phyloP scores from a whole-genome alignment of 2,888 invertebrate species.

The Eupeodes luniger region DNA sequence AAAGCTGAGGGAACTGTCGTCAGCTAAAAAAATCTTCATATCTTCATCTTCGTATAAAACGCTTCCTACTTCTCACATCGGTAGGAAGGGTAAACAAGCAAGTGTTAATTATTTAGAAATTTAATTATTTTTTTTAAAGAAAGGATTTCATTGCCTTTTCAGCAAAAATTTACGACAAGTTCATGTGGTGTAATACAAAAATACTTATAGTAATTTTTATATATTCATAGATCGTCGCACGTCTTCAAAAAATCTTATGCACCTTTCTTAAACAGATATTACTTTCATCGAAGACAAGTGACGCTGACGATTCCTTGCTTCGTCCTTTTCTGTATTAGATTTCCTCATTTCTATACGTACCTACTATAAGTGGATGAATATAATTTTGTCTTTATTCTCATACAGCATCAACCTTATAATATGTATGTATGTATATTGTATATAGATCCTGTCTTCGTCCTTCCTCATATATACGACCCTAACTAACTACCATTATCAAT shows the following conservation, averaged over 20 bases:
- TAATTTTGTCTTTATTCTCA: slow-evolving; percentile 30
- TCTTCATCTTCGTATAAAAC: too few relatives aligned
- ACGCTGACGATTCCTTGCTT: slow-evolving; percentile 40
- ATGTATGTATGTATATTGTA: not conserved
- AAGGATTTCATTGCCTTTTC: not conserved
- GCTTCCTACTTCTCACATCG: too few relatives aligned
- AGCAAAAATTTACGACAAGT: not conserved
- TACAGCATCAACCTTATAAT: not conserved
- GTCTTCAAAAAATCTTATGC: not conserved
- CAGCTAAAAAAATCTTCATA: too few relatives aligned
- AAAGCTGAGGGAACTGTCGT: too few relatives aligned
- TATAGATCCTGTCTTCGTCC: not conserved
- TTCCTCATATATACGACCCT: not conserved
- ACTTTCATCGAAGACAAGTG: slow-evolving; percentile 32
- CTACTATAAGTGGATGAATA: slow-evolving; percentile 38
- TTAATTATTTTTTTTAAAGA: too few relatives aligned
- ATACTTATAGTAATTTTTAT: not conserved
- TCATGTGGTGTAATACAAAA: not conserved
- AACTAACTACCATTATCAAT: slow-evolving; percentile 69
- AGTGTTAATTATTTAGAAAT: too few relatives aligned
- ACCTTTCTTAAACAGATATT: slow-evolving; percentile 62
- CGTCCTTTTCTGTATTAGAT: slow-evolving; percentile 59
- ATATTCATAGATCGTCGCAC: slow-evolving; percentile 41
- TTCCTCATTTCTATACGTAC: slow-evolving; percentile 14
- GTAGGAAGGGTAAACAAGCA: too few relatives aligned